Conservation (phyloP, 2,797 vertebrate genomes). For the Heterohyrax brucei region DNA sequence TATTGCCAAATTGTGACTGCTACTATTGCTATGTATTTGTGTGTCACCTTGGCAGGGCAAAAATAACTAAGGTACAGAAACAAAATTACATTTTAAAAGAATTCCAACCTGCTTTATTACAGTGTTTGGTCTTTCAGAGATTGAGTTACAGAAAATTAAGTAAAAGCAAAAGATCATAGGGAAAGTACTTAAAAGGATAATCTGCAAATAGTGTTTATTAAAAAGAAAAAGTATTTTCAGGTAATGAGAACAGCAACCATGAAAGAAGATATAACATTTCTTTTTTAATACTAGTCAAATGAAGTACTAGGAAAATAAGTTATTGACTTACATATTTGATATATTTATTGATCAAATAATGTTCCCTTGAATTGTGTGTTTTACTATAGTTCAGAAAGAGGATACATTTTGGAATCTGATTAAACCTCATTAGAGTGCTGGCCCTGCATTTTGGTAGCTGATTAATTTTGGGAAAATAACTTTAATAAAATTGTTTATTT, state of each 20-base stretch:
- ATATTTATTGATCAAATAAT: constrained; percentile 54
- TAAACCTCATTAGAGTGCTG: constrained; percentile 54
- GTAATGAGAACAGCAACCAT: constrained; percentile 54
- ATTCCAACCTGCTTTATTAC: constrained; percentile 50
- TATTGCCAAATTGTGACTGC: constrained; percentile 27
- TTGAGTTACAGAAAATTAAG: constrained; percentile 65
- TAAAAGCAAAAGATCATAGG: constrained; percentile 34
- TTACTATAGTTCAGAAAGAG: constrained; percentile 64
- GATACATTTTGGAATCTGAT: constrained; percentile 32
- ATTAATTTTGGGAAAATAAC: constrained; percentile 30
- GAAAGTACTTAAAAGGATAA: constrained; percentile 59
- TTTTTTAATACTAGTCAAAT: constrained; percentile 38
- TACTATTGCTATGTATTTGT: constrained; percentile 15
- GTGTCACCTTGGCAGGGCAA: constrained; percentile 32
- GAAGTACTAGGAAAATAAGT: constrained; percentile 24
- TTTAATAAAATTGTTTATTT: constrained; percentile 22
- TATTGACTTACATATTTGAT: constrained; percentile 50
- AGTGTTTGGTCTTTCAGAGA: constrained; percentile 44
- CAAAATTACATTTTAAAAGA: constrained; percentile 72
- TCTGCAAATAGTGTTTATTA: constrained; percentile 52
- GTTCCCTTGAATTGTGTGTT: constrained; percentile 43
- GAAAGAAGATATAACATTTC: constrained; percentile 39
- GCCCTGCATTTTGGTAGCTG: not conserved
- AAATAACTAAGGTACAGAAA: constrained; percentile 32
- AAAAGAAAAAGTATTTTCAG: constrained; percentile 41